Base-by-base conservation (phyloP, 2,888 invertebrate genomes). In the Frankliniella fusca region DNA sequence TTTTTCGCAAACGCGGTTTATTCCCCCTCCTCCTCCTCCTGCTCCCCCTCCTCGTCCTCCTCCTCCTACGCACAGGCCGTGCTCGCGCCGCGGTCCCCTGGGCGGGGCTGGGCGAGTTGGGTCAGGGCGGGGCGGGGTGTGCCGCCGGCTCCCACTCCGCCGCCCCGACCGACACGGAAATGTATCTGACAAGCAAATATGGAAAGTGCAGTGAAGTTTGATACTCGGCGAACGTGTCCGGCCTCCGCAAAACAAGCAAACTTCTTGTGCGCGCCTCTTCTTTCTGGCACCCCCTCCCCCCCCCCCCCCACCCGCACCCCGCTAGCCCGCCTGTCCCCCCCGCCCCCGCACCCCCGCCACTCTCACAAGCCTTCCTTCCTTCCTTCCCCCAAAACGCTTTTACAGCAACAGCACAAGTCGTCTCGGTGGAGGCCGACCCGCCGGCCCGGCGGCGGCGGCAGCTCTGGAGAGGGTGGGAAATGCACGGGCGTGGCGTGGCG, bases 201-300 rank as follows among this genome's bases (percentile, higher is more conserved):
- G 70, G 70, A 76, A 76, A 76, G 70, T 76, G 70, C 70, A 76
- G 70, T 76, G 70, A 76, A 76, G 70, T 76, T 76, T 76, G 70
- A 76, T 76, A 76, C 70, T 76, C 70, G 9, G 70, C 23, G 70
- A 76, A 76, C 70, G 70, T 76, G 70, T 76, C 27, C 27, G 27
- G 70, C 70, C 70, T 76, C 12, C 23, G 70, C 70, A 23, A 76
- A 76, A 76, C 70, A 76, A 76, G 70, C 27, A 76, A 76, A 76
- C 70, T 76, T 76, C 70, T 76, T 12, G 70, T 27, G 70, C 70
- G 23, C n/a, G n/a, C n/a, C n/a, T 38, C 38, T 38, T 38, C 38
- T 2, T 38, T 38, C 5, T 38, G 38, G n/a, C n/a, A n/a, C n/a
- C n/a, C n/a, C n/a, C n/a, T n/a, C n/a, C n/a, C n/a, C n/a, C n/a